Conservation (phyloP, 2,113 vertebrate species). For the Columba janthina region DNA sequence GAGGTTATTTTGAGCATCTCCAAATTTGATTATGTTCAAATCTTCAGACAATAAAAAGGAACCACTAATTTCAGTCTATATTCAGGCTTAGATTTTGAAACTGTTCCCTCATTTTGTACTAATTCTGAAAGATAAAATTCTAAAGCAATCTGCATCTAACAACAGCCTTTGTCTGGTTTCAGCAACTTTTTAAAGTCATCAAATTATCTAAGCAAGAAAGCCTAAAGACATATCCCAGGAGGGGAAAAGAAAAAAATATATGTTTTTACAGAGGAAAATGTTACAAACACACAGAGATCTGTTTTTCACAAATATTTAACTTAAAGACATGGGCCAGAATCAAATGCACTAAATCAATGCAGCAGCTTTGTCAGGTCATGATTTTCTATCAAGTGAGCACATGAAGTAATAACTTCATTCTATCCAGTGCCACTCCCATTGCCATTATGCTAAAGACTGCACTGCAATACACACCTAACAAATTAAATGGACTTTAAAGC, state of each 20-base stretch:
- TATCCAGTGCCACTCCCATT: background rate
- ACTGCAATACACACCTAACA: background rate
- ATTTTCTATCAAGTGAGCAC: background rate
- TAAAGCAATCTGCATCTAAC: background rate
- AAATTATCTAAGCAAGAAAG: background rate
- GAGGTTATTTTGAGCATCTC: background rate
- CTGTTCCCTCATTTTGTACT: background rate
- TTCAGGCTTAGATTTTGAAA: background rate
- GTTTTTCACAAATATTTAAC: background rate
- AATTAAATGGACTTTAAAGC: background rate
- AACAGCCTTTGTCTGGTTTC: background rate
- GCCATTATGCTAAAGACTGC: background rate
- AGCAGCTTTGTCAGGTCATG: background rate
- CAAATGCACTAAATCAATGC: background rate
- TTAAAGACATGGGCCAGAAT: background rate
- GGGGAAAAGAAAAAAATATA: background rate
- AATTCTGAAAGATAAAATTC: background rate
- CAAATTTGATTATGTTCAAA: background rate
- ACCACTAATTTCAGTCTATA: background rate
- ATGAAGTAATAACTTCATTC: background rate
- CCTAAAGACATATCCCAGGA: background rate
- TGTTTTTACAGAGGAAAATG: background rate
- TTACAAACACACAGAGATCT: background rate
- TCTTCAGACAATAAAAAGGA: background rate
- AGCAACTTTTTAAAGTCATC: background rate